A percentile compares a stretch with the other conserved stretches of the same genome.
Evolutionary conservation across 2,113 vertebrate species (phyloP).

Genomic region (Elephantulus edwardii): DNA sequence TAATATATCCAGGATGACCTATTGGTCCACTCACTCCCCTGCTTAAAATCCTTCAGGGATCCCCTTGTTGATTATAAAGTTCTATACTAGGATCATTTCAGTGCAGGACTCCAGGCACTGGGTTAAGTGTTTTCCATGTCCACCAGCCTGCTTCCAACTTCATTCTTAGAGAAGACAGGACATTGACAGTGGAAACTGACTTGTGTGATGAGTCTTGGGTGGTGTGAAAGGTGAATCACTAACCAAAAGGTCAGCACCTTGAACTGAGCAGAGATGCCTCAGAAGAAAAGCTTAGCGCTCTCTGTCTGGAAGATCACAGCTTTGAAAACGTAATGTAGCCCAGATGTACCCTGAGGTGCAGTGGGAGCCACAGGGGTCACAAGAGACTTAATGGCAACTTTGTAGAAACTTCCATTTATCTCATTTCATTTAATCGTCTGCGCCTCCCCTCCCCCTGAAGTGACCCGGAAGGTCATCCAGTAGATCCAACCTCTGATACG

Average conservation of each 20-base stretch:
- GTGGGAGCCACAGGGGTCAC: not conserved
- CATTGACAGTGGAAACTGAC: conserved; percentile 90
- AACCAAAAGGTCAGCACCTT: not conserved
- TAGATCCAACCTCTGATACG: not conserved
- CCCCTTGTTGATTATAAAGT: not conserved
- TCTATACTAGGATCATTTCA: not conserved
- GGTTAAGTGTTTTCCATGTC: no score
- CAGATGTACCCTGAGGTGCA: not conserved
- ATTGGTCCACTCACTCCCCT: not conserved
- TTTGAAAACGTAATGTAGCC: not conserved
- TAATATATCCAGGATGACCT: not conserved
- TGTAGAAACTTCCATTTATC: not conserved
- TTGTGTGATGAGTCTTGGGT: conserved; percentile 80
- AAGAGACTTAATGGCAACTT: not conserved
- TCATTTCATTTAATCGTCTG: not conserved
- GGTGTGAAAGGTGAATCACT: not conserved
- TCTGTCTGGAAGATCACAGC: not conserved
- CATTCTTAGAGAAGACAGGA: conserved; percentile 80
- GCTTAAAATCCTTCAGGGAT: not conserved
- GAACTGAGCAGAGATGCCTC: not conserved
- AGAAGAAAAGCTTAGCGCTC: not conserved
- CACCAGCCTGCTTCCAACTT: not conserved
- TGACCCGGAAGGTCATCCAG: not conserved
- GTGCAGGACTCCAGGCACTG: not conserved
- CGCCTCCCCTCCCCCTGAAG: not conserved